phyloP scores from a whole-genome alignment of 2,888 invertebrate genomes.

The Cheilosia scutellata region DNA sequence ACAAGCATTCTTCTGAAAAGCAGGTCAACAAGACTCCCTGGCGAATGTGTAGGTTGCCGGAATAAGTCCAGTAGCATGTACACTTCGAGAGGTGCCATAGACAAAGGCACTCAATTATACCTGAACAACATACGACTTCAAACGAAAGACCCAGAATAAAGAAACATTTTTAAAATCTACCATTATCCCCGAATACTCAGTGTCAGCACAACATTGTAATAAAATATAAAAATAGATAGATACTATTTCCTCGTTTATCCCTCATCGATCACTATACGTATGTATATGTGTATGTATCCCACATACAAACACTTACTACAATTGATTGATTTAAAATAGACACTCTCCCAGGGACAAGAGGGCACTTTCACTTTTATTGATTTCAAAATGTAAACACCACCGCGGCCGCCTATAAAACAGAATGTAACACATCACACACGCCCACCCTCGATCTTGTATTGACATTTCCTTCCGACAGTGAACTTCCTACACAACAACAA shows the following conservation, averaged over 20 bases:
- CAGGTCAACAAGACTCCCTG: conserved; percentile 5
- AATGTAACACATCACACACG: conserved; percentile 19
- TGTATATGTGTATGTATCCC: background rate
- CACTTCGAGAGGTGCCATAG: background rate
- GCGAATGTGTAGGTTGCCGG: background rate
- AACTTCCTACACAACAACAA: conserved; percentile 38
- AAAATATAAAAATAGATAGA: conserved; percentile 60
- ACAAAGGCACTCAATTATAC: background rate
- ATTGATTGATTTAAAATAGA: conserved; percentile 65
- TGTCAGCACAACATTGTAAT: conserved; percentile 36
- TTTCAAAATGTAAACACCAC: conserved; percentile 47
- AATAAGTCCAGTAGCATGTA: background rate
- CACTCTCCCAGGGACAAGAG: conserved; percentile 18
- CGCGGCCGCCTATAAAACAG: conserved; percentile 38
- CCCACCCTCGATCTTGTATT: conserved; percentile 37
- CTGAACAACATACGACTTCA: background rate
- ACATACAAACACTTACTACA: conserved; percentile 8
- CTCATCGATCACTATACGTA: background rate
- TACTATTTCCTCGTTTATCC: conserved; percentile 1
- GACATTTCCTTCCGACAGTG: conserved; percentile 66
- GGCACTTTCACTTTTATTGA: conserved; percentile 62
- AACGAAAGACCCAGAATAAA: background rate
- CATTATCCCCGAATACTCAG: conserved; percentile 11
- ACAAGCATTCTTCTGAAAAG: too few species aligned
- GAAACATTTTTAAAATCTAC: background rate